These are phyloP conservation scores for Lonchura striata DNA, from an alignment of 2,113 vertebrate genomes.

Conservation along the genomic window DNA sequence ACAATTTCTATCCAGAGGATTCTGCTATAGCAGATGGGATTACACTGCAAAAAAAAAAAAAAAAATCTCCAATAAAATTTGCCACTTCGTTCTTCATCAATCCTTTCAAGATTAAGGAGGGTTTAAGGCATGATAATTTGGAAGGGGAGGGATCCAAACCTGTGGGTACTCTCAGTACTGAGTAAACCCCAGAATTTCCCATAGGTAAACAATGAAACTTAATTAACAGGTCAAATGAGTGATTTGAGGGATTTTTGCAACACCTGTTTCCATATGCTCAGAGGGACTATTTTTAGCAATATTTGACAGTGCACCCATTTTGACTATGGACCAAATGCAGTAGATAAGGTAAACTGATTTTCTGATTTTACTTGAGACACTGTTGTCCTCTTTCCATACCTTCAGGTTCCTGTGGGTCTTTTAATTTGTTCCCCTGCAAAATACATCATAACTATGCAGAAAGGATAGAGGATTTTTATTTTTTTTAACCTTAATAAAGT, in stretches of 20 bases:
- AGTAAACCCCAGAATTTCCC: conserved; percentile 29
- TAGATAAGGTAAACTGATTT: background rate
- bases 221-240: conserved; percentile 51
- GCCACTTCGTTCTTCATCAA: background rate
- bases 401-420: background rate
- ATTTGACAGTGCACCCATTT: background rate
- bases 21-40: conserved; percentile 41
- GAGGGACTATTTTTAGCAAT: background rate
- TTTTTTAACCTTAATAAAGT: background rate
- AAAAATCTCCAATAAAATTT: conserved; percentile 4
- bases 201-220: conserved; percentile 66
- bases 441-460: background rate
- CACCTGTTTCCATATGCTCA: conserved; percentile 48
- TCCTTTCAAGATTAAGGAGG: conserved; percentile 25
- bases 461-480: background rate
- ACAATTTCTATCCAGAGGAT: conserved; percentile 47
- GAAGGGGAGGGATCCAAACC: background rate
- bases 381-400: background rate
- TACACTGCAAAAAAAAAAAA: conserved; percentile 26
- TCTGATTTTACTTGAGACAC: background rate
- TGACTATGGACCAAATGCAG: background rate
- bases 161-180: background rate
- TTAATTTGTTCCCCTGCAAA: background rate
- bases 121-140: conserved; percentile 31
- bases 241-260: conserved; percentile 51